Base-by-base conservation (phyloP, 2,888 invertebrate genomes). In the Agelastica alni region DNA sequence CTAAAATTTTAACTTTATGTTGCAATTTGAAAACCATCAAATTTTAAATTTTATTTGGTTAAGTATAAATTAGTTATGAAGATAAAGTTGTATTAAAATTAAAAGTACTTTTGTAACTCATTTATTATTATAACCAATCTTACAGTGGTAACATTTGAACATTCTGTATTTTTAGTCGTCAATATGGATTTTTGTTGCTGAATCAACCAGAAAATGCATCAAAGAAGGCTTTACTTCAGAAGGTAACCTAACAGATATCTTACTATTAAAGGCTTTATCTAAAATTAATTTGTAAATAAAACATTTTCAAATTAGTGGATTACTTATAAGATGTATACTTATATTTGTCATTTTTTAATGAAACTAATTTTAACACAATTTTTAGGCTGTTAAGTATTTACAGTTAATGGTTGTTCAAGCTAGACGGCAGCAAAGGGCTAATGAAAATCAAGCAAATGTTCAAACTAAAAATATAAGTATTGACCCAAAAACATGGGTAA, bases 401-500 rank as follows among this genome's bases (percentile, higher is more conserved):
- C 93, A 94, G 73, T 84, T 89, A 59, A 90, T 93, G 86, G 80
- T 93, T 65, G 85, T 91, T 13, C 89, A 91, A 79, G 89, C 89
- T 32, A 86, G 88, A 76, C 78, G 82, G 31, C 83, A 85, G 64
- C 80, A 84, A 64, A 78, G 78, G 65, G 63, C 67, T 28, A 70
- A 70, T 61, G 75, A 71, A 58, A 72, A 73, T 66, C 74, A 72
- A 41, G 68, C 70, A 73, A 70, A 64, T 43, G 68, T 68, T 51
- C 70, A 74, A 59, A 83, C 62, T 77, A 88, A 75, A 84, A 74
- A 86, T 55, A 88, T 89, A 60, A 86, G 86, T 67, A 89, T 93
- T 63, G 91, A 94, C 77, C 90, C 93, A 1, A 89, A 91, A 75
- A 92, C 96, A 2, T 96, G 91, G 77, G 93, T 95, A 72, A 94